Evolutionary conservation across 2,113 vertebrate species (phyloP).

Genomic region (Prunella fulvescens): DNA sequence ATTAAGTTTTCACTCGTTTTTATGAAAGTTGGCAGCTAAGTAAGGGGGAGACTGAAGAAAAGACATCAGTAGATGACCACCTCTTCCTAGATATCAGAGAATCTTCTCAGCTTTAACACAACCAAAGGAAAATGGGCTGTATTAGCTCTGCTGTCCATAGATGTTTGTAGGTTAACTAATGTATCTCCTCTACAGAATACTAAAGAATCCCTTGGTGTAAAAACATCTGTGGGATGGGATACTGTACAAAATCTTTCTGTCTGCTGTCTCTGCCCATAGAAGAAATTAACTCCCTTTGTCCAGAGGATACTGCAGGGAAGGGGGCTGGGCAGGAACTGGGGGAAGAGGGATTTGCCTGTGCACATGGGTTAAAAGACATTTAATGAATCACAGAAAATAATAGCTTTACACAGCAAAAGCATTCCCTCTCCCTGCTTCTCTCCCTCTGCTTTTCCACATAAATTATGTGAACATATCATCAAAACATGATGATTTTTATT

Average conservation of each 20-base stretch:
- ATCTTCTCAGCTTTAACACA: background rate
- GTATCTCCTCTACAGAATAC: background rate
- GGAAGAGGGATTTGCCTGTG: background rate
- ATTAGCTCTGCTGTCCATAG: background rate
- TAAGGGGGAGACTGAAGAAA: background rate
- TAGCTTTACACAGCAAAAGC: slow-evolving; percentile 61
- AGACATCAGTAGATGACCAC: background rate
- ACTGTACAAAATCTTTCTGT: background rate
- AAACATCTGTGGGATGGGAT: background rate
- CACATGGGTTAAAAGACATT: slow-evolving; percentile 58
- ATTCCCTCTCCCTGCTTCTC: slow-evolving; percentile 50
- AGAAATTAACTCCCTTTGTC: background rate
- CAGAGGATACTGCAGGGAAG: background rate
- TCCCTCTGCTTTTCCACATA: slow-evolving; percentile 62
- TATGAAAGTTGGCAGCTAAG: background rate
- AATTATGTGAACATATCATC: slow-evolving; percentile 73
- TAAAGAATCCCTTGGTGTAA: background rate
- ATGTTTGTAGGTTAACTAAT: background rate
- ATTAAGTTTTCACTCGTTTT: background rate
- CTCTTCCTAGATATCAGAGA: background rate
- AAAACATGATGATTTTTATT: slow-evolving; percentile 74
- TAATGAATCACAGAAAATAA: slow-evolving; percentile 73
- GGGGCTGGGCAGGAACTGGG: background rate
- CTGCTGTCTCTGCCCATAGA: background rate
- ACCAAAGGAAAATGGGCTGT: background rate